Percentiles rank a stretch among this genome's conserved stretches.
Evolutionary conservation across 2,113 vertebrate genomes (phyloP).

Genomic region (Phylloscopus whistleri): DNA sequence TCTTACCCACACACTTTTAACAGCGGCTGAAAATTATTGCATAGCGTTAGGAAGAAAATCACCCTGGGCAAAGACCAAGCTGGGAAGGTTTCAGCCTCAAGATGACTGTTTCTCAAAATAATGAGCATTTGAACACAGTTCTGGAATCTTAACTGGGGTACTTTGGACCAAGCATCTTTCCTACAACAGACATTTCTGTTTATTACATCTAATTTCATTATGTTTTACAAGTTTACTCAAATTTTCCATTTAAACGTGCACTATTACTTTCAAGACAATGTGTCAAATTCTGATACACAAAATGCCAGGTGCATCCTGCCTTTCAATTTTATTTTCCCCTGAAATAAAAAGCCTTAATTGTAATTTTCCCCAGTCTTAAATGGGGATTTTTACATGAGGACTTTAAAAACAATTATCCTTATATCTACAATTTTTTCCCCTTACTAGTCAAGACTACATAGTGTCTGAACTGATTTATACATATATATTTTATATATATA

Average conservation of each 20-base stretch:
- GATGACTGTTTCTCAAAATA: constrained; percentile 15
- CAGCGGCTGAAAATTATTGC: not conserved
- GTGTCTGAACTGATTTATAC: not conserved
- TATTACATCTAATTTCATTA: not conserved
- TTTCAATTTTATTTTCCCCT: not conserved
- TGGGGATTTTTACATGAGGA: not conserved
- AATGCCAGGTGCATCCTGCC: not conserved
- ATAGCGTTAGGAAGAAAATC: not conserved
- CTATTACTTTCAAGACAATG: not conserved
- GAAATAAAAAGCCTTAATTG: not conserved
- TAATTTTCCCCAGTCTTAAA: not conserved
- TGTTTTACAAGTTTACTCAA: not conserved
- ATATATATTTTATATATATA: not conserved
- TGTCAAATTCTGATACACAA: not conserved
- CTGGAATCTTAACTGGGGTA: not conserved
- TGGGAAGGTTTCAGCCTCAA: not conserved
- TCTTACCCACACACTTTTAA: not conserved
- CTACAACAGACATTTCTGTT: not conserved
- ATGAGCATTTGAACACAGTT: constrained; percentile 5
- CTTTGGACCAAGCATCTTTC: not conserved
- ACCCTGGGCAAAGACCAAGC: constrained; percentile 14
- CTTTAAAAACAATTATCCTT: not conserved
- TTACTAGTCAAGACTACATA: not conserved
- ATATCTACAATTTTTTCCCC: not conserved
- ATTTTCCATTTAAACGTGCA: not conserved